Percentiles rank a stretch among this genome's conserved stretches.
Evolutionary conservation across 1,140 invertebrate genomes (phyloP).

Genomic region (Marisa cornuarietis): DNA sequence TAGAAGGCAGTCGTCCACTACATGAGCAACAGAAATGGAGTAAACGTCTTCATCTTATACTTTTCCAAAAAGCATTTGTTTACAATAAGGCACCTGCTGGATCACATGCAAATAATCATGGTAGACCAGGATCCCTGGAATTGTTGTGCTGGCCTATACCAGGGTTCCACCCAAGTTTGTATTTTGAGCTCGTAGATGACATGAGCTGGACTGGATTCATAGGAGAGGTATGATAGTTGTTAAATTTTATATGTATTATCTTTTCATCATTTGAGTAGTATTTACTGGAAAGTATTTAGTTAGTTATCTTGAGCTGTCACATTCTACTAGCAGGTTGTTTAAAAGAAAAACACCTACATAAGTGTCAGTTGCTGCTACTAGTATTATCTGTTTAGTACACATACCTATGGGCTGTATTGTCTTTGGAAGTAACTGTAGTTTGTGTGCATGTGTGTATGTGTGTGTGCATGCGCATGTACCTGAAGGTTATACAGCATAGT

Average conservation of each 20-base stretch:
- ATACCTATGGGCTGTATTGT: too few species aligned
- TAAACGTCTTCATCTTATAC: conserved; percentile 1
- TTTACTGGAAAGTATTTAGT: too few species aligned
- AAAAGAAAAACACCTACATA: too few species aligned
- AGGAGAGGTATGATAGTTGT: not conserved
- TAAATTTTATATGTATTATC: not conserved
- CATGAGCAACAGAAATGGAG: not conserved
- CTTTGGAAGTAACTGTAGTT: not conserved
- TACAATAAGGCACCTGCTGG: not conserved
- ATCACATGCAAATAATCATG: not conserved
- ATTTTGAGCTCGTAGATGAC: conserved; percentile 5
- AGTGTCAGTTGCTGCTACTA: too few species aligned
- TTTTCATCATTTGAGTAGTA: not conserved
- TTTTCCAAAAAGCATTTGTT: conserved; percentile 12
- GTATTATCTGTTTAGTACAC: too few species aligned
- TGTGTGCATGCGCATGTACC: conserved; percentile 2
- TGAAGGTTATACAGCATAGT: not conserved
- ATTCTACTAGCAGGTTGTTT: too few species aligned
- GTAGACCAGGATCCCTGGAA: not conserved
- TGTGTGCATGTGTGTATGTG: conserved; percentile 4
- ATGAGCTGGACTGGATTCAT: conserved; percentile 8
- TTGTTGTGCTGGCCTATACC: conserved; percentile 5
- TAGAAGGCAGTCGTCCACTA: not conserved
- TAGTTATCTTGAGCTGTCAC: too few species aligned
- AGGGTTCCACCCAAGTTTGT: conserved; percentile 15